phyloP scores from a whole-genome alignment of 2,888 invertebrate genomes.

The Parnassius orleans region DNA sequence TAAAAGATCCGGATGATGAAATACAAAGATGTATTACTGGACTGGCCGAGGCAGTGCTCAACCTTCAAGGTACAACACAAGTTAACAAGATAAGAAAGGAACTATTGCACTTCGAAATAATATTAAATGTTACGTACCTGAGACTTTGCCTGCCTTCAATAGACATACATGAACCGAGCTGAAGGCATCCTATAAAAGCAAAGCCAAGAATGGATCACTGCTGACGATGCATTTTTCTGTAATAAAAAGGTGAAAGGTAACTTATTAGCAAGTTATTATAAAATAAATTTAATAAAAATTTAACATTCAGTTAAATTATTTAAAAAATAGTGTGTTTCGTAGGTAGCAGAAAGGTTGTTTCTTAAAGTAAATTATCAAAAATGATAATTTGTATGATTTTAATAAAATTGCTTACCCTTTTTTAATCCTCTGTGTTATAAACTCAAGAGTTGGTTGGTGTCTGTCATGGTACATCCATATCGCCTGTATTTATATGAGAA shows the following conservation, averaged over 20 bases:
- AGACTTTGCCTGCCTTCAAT: neutral
- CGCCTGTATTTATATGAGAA: conserved; percentile 7
- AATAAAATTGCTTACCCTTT: conserved; percentile 1
- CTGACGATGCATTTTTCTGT: conserved; percentile 2
- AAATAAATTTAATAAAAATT: neutral
- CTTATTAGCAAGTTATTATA: too few relatives aligned
- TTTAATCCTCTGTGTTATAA: neutral
- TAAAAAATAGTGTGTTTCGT: neutral
- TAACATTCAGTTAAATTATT: neutral
- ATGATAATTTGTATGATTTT: neutral
- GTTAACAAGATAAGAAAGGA: neutral
- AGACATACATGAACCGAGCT: conserved; percentile 1
- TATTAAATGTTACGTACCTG: too few relatives aligned
- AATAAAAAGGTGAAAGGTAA: too few relatives aligned
- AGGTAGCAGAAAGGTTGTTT: neutral
- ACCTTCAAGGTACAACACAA: neutral
- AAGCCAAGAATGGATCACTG: neutral
- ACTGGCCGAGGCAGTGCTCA: neutral
- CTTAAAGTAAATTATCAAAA: neutral
- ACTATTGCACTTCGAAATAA: neutral
- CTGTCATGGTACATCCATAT: neutral
- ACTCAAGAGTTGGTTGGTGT: neutral
- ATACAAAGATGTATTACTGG: too few relatives aligned
- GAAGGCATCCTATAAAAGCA: neutral
- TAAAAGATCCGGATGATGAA: neutral